Percentiles rank a stretch among this genome's conserved stretches.
phyloP scores from a whole-genome alignment of 2,113 vertebrate genomes.

The Eptesicus fuscus region DNA sequence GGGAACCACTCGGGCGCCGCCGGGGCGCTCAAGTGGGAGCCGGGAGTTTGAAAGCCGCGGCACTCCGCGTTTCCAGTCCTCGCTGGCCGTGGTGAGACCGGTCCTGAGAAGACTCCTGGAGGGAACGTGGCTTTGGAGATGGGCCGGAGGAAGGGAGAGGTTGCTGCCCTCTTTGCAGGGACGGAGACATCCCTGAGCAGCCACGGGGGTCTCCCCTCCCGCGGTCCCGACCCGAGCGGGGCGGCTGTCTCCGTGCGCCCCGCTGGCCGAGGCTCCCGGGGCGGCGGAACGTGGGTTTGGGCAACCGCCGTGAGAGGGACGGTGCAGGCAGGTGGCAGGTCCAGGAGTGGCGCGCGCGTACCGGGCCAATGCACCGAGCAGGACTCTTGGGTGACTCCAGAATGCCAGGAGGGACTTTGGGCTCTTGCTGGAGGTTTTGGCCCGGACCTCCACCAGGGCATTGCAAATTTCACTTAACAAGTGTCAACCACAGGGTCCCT shows the following conservation, averaged over 20 bases:
- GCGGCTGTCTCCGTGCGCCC: neutral
- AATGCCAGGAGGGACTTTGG: neutral
- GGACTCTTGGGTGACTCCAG: neutral
- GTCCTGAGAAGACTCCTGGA: neutral
- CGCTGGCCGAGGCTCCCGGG: neutral
- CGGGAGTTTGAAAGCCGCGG: constrained; percentile 40
- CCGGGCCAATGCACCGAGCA: neutral
- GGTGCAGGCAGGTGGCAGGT: constrained; percentile 45
- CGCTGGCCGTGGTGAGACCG: neutral
- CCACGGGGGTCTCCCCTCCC: neutral
- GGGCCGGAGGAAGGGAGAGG: neutral
- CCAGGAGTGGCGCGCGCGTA: neutral
- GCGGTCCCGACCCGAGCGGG: neutral
- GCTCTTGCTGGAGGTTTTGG: neutral
- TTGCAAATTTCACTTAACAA: neutral
- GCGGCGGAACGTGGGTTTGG: neutral
- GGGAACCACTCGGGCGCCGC: constrained; percentile 33
- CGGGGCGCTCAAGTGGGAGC: constrained; percentile 46
- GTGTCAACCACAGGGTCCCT: constrained; percentile 26
- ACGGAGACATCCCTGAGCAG: neutral
- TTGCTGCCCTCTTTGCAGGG: neutral
- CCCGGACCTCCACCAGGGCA: neutral
- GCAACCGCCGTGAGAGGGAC: neutral
- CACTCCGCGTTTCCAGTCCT: neutral
- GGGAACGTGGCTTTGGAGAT: neutral